Conservation (phyloP, 2,888 invertebrate genomes). For the Eristalis intricaria region DNA sequence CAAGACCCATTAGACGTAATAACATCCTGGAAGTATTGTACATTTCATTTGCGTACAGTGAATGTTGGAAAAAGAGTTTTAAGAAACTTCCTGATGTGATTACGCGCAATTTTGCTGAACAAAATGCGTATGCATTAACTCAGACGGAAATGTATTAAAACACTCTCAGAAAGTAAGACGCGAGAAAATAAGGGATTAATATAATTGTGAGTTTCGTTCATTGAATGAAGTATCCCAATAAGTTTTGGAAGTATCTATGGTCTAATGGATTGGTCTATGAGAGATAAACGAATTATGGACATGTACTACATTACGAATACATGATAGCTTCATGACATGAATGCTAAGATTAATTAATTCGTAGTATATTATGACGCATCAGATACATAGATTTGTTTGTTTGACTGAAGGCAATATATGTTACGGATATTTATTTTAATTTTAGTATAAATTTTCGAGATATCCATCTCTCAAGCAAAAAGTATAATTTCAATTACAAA, state of each 20-base stretch:
- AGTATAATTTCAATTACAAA: too few species aligned
- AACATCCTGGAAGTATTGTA: not conserved
- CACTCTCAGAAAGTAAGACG: not conserved
- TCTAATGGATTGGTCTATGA: not conserved
- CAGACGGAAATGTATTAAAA: not conserved
- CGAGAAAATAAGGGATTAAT: not conserved
- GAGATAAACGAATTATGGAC: not conserved
- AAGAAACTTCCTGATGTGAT: not conserved
- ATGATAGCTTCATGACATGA: too few species aligned
- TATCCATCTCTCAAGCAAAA: too few species aligned
- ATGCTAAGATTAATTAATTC: too few species aligned
- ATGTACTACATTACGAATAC: too few species aligned
- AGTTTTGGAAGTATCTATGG: not conserved
- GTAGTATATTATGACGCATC: too few species aligned
- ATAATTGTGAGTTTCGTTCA: not conserved
- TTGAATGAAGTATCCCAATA: not conserved
- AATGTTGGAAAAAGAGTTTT: not conserved
- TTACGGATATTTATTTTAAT: too few species aligned
- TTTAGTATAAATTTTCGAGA: too few species aligned
- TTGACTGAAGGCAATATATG: too few species aligned
- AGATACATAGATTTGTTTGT: too few species aligned
- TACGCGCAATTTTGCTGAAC: not conserved
- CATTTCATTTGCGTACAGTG: not conserved
- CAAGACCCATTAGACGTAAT: not conserved
- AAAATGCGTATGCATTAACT: not conserved